These are phyloP conservation scores for Oryzias sinensis DNA, from an alignment of 2,797 vertebrate species.

Conservation along the genomic window DNA sequence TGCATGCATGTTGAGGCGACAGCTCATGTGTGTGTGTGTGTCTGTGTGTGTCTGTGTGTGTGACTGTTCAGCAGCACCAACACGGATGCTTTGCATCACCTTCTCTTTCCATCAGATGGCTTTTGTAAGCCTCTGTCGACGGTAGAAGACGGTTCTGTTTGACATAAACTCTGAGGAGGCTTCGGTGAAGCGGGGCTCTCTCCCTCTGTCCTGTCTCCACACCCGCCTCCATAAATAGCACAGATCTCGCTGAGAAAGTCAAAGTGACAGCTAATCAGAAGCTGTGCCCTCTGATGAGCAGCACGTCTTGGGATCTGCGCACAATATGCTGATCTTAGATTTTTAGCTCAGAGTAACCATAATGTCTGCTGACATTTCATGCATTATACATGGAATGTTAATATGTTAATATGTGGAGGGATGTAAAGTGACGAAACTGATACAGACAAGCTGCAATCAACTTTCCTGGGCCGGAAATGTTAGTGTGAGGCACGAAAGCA, in stretches of 20 bases:
- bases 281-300: slow-evolving; percentile 42
- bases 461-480: slow-evolving; percentile 8
- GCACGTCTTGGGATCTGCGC: slow-evolving; percentile 42
- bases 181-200: slow-evolving; percentile 21
- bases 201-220: slow-evolving; percentile 13
- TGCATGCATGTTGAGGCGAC: neutral
- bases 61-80: neutral
- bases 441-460: slow-evolving; percentile 21
- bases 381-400: slow-evolving; percentile 37
- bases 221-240: slow-evolving; percentile 38
- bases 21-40: slow-evolving; percentile 3
- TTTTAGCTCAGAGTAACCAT: slow-evolving; percentile 35
- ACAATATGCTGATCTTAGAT: slow-evolving; percentile 46
- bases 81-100: neutral
- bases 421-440: slow-evolving; percentile 8
- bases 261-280: slow-evolving; percentile 63
- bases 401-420: slow-evolving; percentile 5
- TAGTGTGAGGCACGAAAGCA: slow-evolving; percentile 7
- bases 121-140: slow-evolving; percentile 2
- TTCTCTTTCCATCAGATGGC: slow-evolving; percentile 28
- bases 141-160: neutral
- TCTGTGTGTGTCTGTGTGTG: slow-evolving; percentile 15
- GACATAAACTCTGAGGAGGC: slow-evolving; percentile 6
- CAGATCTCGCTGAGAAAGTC: slow-evolving; percentile 32
- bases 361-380: slow-evolving; percentile 32